phyloP scores from a whole-genome alignment of 2,888 invertebrate species.

The Hydriomena furcata region DNA sequence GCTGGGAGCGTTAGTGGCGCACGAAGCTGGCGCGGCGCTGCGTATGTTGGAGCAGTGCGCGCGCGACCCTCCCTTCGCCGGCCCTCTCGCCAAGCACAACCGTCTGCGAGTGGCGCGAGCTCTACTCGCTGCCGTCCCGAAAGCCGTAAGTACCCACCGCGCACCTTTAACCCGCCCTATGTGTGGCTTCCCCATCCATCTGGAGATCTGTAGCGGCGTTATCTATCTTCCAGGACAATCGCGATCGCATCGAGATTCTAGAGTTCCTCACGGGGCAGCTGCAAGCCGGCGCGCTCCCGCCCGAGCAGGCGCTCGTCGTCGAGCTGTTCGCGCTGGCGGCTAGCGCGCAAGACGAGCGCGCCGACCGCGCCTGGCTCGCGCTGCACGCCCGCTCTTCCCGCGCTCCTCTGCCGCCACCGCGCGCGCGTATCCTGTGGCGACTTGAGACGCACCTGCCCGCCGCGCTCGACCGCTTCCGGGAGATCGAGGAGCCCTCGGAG shows the following conservation, averaged over 20 bases:
- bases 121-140: constrained; percentile 48
- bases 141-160: constrained; percentile 20
- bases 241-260: constrained; percentile 63
- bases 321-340: constrained; percentile 53
- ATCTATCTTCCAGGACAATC: constrained; percentile 54
- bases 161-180: too few species aligned
- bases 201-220: neutral
- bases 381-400: constrained; percentile 42
- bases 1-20: constrained; percentile 63
- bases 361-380: constrained; percentile 67
- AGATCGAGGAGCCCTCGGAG: constrained; percentile 53
- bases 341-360: constrained; percentile 49
- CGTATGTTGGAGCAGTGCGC: constrained; percentile 75
- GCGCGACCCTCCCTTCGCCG: constrained; percentile 75
- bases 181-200: too few species aligned
- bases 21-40: constrained; percentile 65
- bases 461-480: constrained; percentile 52
- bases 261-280: constrained; percentile 71
- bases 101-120: constrained; percentile 69
- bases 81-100: constrained; percentile 78
- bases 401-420: constrained; percentile 35
- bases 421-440: constrained; percentile 64
- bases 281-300: constrained; percentile 61
- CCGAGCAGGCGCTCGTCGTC: constrained; percentile 59
- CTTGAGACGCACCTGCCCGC: constrained; percentile 49